These are phyloP conservation scores for Umimayanthus kanabou DNA, from an alignment of 92 coral and sea anemone genomes.

Conservation along the genomic window DNA sequence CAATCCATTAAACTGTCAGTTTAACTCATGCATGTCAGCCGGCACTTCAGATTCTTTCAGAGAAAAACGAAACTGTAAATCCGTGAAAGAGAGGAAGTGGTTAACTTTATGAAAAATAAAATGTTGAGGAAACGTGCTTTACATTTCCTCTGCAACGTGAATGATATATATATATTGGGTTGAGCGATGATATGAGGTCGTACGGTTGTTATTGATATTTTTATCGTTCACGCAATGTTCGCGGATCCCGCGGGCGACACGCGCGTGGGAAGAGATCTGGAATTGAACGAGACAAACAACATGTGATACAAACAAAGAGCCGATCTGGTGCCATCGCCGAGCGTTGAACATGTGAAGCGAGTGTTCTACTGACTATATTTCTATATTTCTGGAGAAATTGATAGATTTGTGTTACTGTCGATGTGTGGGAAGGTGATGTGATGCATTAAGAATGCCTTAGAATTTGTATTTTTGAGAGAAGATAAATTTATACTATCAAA, in stretches of 20 bases:
- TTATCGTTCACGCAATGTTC: not conserved
- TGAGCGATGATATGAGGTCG: not conserved
- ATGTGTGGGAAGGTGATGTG: not conserved
- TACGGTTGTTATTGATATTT: not conserved
- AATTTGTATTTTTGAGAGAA: not conserved
- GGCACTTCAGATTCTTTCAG: not conserved
- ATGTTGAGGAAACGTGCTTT: not conserved
- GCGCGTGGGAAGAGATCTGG: slow-evolving; percentile 14
- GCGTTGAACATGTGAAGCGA: too few relatives aligned
- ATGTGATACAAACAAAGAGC: not conserved
- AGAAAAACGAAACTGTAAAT: not conserved
- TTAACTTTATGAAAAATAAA: too few relatives aligned
- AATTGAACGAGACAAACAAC: slow-evolving; percentile 43
- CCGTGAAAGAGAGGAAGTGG: not conserved
- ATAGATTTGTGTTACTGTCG: not conserved
- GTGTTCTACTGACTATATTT: not conserved
- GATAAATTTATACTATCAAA: slow-evolving; percentile 24
- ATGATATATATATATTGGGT: not conserved
- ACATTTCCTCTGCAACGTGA: not conserved
- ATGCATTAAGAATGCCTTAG: not conserved
- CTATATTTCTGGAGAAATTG: not conserved
- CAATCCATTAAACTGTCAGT: slow-evolving; percentile 6
- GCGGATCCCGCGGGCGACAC: not conserved
- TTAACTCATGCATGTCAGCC: not conserved
- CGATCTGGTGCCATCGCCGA: not conserved